Base-by-base conservation (phyloP, 2,888 invertebrate species). In the Atrina japonica region DNA sequence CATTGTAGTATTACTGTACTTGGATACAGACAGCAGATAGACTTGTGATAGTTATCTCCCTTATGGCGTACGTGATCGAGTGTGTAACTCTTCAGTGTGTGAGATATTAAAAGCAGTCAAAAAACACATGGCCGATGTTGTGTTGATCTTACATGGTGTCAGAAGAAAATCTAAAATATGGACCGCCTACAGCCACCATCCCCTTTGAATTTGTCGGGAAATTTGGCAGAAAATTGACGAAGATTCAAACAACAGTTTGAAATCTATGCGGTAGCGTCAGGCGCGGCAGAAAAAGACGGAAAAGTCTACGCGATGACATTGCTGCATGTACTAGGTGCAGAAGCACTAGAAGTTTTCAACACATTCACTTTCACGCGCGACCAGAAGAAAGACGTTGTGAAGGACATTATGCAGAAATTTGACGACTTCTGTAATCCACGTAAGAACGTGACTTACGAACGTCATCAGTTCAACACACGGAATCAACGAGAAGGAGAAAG, bases 261-360 rank as follows among this genome's bases (percentile, higher is more conserved):
- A 11, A 49, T 71, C 14, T 73, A 66, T 35, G n/a, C 63, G 23
- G 40, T 45, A 18, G 77, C 77, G n/a, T 14, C 30, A 6, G 60
- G 70, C 50, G 25, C 30, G 16, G 55, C 21, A 9, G 56, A 56
- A 41, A 66, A 73, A 23, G 52, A 35, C 35, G 68, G 67, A n/a
- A 63, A 70, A 23, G 47, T 60, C 11, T 41, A 69, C 41, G 50
- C 29, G 5, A 55, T 49, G 7, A 66, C 56, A 25, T 64, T 77
- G 18, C 58, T 67, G 3, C 64, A 65, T 41, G 47, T 61, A 16
- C 58, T 67, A 29, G 72, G 74, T 27, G 47, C 43, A 25, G 66
- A 66, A 29, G 66, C 75, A 18, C 29, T 66, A 27, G 65, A 77
- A 25, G 65, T 77, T 27, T 75, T 59, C 41, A 77, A 77, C 29